A percentile compares a stretch with the other conserved stretches of the same genome.
phyloP scores from a whole-genome alignment of 2,797 vertebrate genomes.

The Trichosurus vulpecula region DNA sequence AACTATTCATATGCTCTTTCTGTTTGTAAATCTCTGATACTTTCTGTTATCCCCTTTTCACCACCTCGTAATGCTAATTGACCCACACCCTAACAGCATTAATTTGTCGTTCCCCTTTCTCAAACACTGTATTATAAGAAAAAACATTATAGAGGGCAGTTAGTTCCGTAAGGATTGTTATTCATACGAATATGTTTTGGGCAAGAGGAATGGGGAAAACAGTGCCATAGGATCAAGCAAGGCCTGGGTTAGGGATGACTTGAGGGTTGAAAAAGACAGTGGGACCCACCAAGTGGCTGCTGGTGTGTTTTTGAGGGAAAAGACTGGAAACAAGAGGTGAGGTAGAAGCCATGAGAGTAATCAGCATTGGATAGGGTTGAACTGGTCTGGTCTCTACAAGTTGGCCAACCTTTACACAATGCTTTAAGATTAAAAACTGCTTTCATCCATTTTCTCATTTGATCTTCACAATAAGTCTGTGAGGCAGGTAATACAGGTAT shows the following conservation, averaged over 20 bases:
- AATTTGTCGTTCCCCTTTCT: neutral
- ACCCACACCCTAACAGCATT: neutral
- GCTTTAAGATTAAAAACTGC: neutral
- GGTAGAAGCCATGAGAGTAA: neutral
- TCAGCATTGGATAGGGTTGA: neutral
- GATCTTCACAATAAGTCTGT: neutral
- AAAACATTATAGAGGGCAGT: neutral
- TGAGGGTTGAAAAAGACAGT: neutral
- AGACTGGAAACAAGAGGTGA: neutral
- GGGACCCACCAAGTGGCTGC: neutral
- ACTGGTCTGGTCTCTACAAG: neutral
- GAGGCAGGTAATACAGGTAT: neutral
- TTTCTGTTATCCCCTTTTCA: slow-evolving; percentile 5
- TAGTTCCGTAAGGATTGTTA: neutral
- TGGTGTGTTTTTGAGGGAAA: neutral
- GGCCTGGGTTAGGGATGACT: neutral
- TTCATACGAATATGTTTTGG: neutral
- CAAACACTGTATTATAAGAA: neutral
- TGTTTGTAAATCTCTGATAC: slow-evolving; percentile 19
- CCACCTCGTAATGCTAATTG: slow-evolving; percentile 48
- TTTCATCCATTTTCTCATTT: neutral
- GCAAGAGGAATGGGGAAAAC: neutral
- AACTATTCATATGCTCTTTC: neutral
- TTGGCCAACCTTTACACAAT: neutral
- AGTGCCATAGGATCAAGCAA: neutral